phyloP scores from a whole-genome alignment of 2,888 invertebrate genomes.

The Erebia aethiops region DNA sequence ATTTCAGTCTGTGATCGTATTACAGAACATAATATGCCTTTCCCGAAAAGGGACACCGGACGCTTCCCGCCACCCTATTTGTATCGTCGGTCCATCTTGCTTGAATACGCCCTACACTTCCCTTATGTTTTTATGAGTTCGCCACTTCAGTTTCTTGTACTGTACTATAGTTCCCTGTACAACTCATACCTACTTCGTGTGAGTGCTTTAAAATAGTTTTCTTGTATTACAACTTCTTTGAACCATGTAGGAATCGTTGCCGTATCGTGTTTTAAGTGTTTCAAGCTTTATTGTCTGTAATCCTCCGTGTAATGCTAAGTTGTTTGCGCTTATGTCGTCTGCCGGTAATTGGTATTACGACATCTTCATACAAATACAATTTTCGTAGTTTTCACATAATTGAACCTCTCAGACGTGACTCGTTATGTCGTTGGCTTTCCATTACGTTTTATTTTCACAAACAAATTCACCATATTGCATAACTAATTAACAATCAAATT shows the following conservation, averaged over 20 bases:
- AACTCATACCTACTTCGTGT: too few species aligned
- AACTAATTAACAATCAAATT: conserved; percentile 44
- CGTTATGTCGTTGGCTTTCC: conserved; percentile 31
- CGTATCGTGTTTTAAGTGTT: not conserved
- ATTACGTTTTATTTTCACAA: conserved; percentile 23
- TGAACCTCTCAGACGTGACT: conserved; percentile 32
- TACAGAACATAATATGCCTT: too few species aligned
- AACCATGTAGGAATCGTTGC: not conserved
- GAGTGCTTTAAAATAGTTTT: not conserved
- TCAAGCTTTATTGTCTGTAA: conserved; percentile 58
- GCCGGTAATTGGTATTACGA: conserved; percentile 64
- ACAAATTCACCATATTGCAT: conserved; percentile 20
- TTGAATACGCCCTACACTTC: too few species aligned
- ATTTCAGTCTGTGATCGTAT: too few species aligned
- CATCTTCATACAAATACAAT: conserved; percentile 49
- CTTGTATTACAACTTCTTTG: not conserved
- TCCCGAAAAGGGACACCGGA: too few species aligned
- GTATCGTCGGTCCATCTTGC: too few species aligned
- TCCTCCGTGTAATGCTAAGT: conserved; percentile 63
- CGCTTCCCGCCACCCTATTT: too few species aligned
- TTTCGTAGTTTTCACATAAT: conserved; percentile 57
- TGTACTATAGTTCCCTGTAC: too few species aligned
- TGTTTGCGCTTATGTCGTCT: conserved; percentile 66
- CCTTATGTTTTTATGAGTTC: too few species aligned
- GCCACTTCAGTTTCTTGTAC: too few species aligned